These are phyloP conservation scores for Brachionus rubens DNA, from an alignment of 1,140 invertebrate genomes.

Conservation along the genomic window DNA sequence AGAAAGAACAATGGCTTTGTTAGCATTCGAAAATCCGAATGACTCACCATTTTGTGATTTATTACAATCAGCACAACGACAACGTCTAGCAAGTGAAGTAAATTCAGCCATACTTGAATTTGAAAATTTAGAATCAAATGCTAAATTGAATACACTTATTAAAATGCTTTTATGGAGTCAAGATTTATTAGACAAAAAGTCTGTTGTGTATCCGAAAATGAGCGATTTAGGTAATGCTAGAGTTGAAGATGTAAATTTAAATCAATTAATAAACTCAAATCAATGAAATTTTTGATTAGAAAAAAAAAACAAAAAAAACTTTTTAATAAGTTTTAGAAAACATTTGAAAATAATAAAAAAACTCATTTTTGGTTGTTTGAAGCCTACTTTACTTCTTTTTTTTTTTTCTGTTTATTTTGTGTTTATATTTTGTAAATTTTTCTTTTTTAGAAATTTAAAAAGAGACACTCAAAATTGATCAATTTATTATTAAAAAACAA, in stretches of 20 bases:
- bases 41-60: conserved; percentile 90
- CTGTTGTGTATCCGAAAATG: conserved; percentile 86
- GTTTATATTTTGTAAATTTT: conserved; percentile 18
- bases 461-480: neutral
- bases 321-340: neutral
- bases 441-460: neutral
- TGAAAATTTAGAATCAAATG: conserved; percentile 80
- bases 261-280: conserved; percentile 43
- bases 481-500: neutral
- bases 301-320: neutral
- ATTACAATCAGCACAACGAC: conserved; percentile 81
- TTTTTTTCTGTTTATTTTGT: conserved; percentile 1
- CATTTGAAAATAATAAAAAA: neutral
- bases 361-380: conserved; percentile 29
- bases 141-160: conserved; percentile 80
- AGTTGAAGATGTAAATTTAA: conserved; percentile 59
- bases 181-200: conserved; percentile 86
- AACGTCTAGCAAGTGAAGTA: conserved; percentile 87
- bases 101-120: conserved; percentile 90
- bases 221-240: conserved; percentile 76
- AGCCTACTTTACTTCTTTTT: too few relatives aligned
- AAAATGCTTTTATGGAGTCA: conserved; percentile 92
- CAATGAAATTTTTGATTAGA: neutral
- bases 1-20: conserved; percentile 78
- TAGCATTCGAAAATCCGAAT: conserved; percentile 93